Evolutionary conservation across 1,140 invertebrate genomes (phyloP).

Genomic region (Panulirus ornatus): DNA sequence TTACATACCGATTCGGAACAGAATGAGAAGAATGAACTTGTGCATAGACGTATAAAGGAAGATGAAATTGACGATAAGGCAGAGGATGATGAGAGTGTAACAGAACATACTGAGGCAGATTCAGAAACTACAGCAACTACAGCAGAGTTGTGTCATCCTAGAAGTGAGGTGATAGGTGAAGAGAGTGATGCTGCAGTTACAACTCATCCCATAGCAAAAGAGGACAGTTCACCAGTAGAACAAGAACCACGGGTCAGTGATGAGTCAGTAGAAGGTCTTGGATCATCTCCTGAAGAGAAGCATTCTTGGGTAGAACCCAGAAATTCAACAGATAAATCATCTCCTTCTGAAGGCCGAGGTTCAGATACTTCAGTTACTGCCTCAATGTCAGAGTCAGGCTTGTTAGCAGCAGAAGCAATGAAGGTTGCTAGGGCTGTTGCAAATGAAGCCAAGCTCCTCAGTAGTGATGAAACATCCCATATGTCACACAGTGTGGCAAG

Average conservation of each 20-base stretch:
- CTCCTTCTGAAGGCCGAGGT: slow-evolving; percentile 59
- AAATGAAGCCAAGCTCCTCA: slow-evolving; percentile 78
- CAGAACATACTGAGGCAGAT: slow-evolving; percentile 60
- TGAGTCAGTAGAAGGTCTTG: slow-evolving; percentile 58
- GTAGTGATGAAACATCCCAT: slow-evolving; percentile 77
- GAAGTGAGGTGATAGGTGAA: slow-evolving; percentile 64
- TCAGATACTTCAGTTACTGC: slow-evolving; percentile 78
- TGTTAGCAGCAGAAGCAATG: slow-evolving; percentile 86
- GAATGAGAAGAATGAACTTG: slow-evolving; percentile 73
- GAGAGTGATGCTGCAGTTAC: slow-evolving; percentile 58
- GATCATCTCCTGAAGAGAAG: slow-evolving; percentile 72
- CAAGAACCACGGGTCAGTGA: slow-evolving; percentile 48
- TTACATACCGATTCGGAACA: slow-evolving; percentile 70
- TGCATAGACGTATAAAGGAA: slow-evolving; percentile 47
- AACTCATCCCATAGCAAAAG: neutral
- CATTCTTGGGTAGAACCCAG: slow-evolving; percentile 65
- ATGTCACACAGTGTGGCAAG: slow-evolving; percentile 81
- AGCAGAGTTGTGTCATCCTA: slow-evolving; percentile 51
- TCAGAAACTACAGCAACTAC: slow-evolving; percentile 59
- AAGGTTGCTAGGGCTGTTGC: slow-evolving; percentile 84
- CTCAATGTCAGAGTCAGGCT: slow-evolving; percentile 81
- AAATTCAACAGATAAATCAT: slow-evolving; percentile 64
- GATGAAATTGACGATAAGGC: slow-evolving; percentile 32
- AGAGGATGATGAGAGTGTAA: slow-evolving; percentile 50
- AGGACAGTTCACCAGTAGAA: slow-evolving; percentile 38